Evolutionary conservation across 2,113 vertebrate genomes (phyloP), one percentile per base, ranked within the genome.

Genomic region (Diglossa brunneiventris): DNA sequence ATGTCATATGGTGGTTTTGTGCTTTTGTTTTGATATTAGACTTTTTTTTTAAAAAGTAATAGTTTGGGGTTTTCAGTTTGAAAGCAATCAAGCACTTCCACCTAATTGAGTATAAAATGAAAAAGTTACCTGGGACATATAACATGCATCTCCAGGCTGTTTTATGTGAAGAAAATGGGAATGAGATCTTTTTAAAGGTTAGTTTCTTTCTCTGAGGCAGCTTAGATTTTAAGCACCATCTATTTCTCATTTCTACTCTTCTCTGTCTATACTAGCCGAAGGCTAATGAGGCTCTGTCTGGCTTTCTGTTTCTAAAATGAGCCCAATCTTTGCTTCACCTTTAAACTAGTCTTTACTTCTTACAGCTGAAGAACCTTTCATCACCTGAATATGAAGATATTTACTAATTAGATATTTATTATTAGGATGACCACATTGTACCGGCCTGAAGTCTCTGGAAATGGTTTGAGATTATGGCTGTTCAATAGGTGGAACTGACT

Each of bases 171-270:
- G 10, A 30, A 46, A 91, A 95, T 88, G 37, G 16, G 78, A 91
- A 88, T 37, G 63, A 91, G 78, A 47, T 63, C 33, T 90, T 94
- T 85, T 27, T 47, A 96, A 95, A 95, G 82, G 93, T 95, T 95
- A 89, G 78, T 47, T 16, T 85, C 50, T 92, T 94, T 77, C 78
- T 93, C 76, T 83, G 41, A 64, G 90, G 92, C 47, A 88, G 27
- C 52, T 77, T 80, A 75, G 59, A 83, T 68, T 93, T 93, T 88
- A 88, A 90, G 27, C 67, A 88, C 22, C 33, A 67, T 63, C 52
- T 91, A 70, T 91, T 87, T 80, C 74, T 90, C 47, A 80, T 80
- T 88, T 83, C 23, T 63, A 10, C 15, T 77, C 44, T 75, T 26
- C n/a, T 62, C 44, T 86, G 35, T 58, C 79, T 80, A 41, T 30